phyloP scores from a whole-genome alignment of 2,888 invertebrate species.

The Steromphala cineraria region DNA sequence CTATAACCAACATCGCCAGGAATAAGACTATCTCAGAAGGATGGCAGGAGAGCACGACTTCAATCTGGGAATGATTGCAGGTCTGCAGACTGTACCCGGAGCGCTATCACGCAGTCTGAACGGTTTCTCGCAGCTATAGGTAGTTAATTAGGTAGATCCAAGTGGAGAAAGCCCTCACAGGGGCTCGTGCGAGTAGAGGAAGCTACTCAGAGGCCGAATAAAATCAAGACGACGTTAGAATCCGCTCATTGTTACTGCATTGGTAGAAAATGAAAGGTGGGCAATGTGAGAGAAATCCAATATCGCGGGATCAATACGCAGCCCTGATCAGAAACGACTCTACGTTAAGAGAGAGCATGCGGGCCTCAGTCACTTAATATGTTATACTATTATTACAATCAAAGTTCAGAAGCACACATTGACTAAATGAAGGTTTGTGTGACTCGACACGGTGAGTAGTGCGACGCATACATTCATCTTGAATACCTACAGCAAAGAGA shows the following conservation, averaged over 20 bases:
- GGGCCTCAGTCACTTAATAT: too few species aligned
- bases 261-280: conserved; percentile 12
- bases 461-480: too few species aligned
- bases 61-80: too few species aligned
- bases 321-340: not conserved
- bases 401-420: too few species aligned
- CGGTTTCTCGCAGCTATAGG: not conserved
- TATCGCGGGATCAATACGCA: not conserved
- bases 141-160: not conserved
- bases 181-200: not conserved
- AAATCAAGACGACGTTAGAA: not conserved
- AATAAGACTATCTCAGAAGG: too few species aligned
- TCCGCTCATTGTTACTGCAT: not conserved
- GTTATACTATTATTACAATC: too few species aligned
- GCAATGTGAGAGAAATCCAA: conserved; percentile 6
- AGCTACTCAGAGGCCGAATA: not conserved
- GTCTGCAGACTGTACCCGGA: not conserved
- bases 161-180: not conserved
- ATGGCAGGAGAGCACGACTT: too few species aligned
- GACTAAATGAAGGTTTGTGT: too few species aligned
- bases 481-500: too few species aligned
- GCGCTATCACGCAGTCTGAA: not conserved
- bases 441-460: too few species aligned
- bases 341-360: too few species aligned
- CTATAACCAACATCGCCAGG: too few species aligned